phyloP scores from a whole-genome alignment of 2,113 vertebrate species.

The Eulemur rufifrons region DNA sequence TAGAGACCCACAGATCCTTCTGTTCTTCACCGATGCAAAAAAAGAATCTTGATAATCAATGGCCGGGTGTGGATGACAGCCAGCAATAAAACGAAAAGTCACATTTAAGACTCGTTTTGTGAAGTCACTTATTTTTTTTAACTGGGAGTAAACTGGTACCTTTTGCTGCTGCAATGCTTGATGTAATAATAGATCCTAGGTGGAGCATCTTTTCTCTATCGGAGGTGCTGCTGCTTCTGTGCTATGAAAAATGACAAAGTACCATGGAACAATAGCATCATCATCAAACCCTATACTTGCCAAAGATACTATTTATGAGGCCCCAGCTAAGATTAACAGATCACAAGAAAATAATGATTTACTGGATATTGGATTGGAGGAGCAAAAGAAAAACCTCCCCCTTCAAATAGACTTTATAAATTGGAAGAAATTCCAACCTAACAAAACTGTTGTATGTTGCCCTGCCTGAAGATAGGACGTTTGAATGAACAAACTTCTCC shows the following conservation, averaged over 20 bases:
- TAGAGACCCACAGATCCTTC: neutral
- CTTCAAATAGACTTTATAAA: neutral
- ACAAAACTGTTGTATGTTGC: neutral
- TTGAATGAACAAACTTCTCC: neutral
- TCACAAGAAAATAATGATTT: neutral
- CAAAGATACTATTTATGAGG: neutral
- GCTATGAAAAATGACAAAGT: neutral
- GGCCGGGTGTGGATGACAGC: neutral
- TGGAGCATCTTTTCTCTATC: neutral
- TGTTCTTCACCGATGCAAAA: neutral
- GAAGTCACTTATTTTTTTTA: neutral
- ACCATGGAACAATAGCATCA: neutral
- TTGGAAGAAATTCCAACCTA: neutral
- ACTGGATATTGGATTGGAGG: neutral
- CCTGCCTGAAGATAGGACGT: neutral
- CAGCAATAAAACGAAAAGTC: slow-evolving; percentile 29
- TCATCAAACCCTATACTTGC: neutral
- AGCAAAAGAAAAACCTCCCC: neutral
- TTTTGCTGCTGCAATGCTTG: neutral
- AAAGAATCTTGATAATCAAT: slow-evolving; percentile 31
- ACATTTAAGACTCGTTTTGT: neutral
- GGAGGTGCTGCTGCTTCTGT: neutral
- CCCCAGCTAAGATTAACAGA: neutral
- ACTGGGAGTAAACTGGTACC: neutral
- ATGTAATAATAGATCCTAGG: neutral